These are phyloP conservation scores for Megalops cyprinoides DNA, from an alignment of 2,797 vertebrate genomes.

Conservation along the genomic window DNA sequence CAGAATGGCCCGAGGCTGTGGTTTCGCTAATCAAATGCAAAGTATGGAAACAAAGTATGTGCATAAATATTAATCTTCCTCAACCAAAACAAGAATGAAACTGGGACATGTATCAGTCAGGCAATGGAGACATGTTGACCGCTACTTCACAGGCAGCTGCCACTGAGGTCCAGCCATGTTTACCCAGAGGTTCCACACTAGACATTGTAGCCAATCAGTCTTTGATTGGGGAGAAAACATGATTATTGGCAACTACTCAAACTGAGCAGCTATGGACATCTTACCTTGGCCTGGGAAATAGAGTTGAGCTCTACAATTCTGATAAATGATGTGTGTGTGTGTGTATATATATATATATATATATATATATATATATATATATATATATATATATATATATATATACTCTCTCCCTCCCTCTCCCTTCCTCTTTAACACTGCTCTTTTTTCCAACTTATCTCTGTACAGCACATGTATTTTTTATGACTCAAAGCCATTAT, in stretches of 20 bases:
- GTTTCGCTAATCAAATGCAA: conserved; percentile 7
- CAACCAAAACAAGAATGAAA: background rate
- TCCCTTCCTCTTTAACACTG: background rate
- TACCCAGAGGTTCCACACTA: background rate
- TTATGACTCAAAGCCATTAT: conserved; percentile 22
- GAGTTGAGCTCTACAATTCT: background rate
- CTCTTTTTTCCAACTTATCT: conserved; percentile 21
- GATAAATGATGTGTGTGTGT: background rate
- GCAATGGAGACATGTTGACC: background rate
- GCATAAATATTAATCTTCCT: background rate
- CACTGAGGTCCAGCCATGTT: background rate
- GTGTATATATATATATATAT: too few species aligned
- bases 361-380: too few species aligned
- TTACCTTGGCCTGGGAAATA: background rate
- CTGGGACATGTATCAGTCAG: background rate
- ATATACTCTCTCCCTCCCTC: too few species aligned
- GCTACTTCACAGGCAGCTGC: background rate
- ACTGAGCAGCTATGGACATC: background rate
- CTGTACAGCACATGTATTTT: conserved; percentile 11
- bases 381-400: too few species aligned
- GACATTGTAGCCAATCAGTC: background rate
- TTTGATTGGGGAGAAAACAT: background rate
- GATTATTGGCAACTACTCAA: background rate
- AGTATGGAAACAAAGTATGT: conserved; percentile 5
- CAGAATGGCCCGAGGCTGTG: background rate